Evolutionary conservation across 2,113 vertebrate genomes (phyloP).

Genomic region (Hirundichthys speculiger): DNA sequence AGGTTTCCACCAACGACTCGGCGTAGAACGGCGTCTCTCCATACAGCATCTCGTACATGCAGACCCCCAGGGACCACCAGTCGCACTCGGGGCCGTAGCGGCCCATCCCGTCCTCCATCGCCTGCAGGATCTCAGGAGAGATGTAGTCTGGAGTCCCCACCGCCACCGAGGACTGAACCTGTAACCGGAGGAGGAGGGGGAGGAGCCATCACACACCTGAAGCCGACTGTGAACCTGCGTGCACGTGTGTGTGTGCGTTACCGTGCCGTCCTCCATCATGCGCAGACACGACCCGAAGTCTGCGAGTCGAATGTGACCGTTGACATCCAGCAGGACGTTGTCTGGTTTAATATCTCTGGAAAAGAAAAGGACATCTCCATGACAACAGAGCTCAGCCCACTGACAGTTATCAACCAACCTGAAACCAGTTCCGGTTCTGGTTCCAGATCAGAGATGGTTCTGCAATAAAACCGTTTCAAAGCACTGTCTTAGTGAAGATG

Average conservation of each 20-base stretch:
- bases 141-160: slow-evolving; percentile 98
- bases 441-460: too few relatives aligned
- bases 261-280: slow-evolving; percentile 97
- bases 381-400: background rate
- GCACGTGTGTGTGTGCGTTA: slow-evolving; percentile 45
- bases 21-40: slow-evolving; percentile 97
- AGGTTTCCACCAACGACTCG: slow-evolving; percentile 95
- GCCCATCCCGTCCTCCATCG: slow-evolving; percentile 98
- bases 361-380: background rate
- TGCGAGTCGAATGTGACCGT: slow-evolving; percentile 95
- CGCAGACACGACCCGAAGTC: slow-evolving; percentile 98
- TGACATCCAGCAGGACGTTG: slow-evolving; percentile 94
- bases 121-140: slow-evolving; percentile 97
- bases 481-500: too few relatives aligned
- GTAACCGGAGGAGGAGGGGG: background rate
- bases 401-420: background rate
- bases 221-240: too few relatives aligned
- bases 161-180: slow-evolving; percentile 97
- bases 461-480: too few relatives aligned
- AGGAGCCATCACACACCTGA: background rate
- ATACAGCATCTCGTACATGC: slow-evolving; percentile 97
- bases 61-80: slow-evolving; percentile 98
- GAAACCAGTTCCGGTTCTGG: too few relatives aligned
- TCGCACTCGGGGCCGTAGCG: slow-evolving; percentile 96
- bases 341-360: slow-evolving; percentile 97